Conservation (phyloP, 2,113 vertebrate species). For the Propithecus coquereli region DNA sequence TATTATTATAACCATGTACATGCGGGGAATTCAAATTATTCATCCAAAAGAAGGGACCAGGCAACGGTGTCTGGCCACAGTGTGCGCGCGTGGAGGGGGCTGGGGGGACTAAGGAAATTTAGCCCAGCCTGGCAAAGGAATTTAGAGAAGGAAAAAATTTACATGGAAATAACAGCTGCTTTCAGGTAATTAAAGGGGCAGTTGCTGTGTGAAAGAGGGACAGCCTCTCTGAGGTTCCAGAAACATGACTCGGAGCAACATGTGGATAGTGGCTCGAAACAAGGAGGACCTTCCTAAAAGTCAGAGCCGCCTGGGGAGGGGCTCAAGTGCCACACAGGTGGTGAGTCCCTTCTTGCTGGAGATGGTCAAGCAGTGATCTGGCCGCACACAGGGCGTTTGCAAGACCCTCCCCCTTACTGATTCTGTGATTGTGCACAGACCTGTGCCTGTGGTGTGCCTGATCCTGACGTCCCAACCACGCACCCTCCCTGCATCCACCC, state of each 20-base stretch:
- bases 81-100: too few species aligned
- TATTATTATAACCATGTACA: not conserved
- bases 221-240: not conserved
- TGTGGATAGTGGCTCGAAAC: not conserved
- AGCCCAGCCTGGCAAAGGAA: not conserved
- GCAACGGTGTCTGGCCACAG: not conserved
- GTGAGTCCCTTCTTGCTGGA: not conserved
- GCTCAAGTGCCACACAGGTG: fast-evolving
- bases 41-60: not conserved
- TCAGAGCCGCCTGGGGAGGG: not conserved
- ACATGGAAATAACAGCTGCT: not conserved
- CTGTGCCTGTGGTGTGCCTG: not conserved
- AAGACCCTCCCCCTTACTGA: fast-evolving
- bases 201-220: not conserved
- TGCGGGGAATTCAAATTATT: not conserved
- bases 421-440: not conserved
- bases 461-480: not conserved
- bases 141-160: not conserved
- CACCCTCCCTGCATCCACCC: not conserved
- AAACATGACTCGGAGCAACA: not conserved
- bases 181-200: not conserved
- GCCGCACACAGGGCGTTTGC: not conserved
- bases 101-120: not conserved
- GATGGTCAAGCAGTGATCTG: too few species aligned
- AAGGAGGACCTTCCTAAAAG: not conserved